Evolutionary conservation across 2,797 vertebrate genomes (phyloP).

Genomic region (Mus caroli): DNA sequence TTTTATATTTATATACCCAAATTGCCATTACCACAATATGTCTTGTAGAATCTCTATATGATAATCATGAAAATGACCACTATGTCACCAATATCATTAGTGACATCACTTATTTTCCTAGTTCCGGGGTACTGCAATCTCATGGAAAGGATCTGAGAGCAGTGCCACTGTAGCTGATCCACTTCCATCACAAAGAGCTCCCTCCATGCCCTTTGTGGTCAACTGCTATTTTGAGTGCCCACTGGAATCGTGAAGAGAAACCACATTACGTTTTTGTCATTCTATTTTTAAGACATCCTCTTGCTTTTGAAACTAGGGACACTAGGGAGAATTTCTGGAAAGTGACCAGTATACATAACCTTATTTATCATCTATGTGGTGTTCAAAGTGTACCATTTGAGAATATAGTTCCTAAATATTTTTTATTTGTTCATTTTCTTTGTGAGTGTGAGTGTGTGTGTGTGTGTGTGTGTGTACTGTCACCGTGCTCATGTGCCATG

Average conservation of each 20-base stretch:
- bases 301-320: neutral
- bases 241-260: neutral
- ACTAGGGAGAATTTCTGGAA: neutral
- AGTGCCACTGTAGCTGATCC: neutral
- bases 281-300: neutral
- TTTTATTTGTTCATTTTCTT: neutral
- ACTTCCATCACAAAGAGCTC: neutral
- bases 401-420: neutral
- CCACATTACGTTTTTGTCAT: neutral
- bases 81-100: neutral
- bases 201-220: neutral
- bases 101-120: neutral
- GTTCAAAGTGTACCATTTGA: neutral
- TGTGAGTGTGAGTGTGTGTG: neutral
- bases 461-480: neutral
- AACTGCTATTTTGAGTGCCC: neutral
- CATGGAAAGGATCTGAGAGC: neutral
- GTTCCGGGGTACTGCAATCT: neutral
- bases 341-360: neutral
- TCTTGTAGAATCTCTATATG: slow-evolving; percentile 4
- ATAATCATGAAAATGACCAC: neutral
- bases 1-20: neutral
- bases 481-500: neutral
- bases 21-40: neutral
- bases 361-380: neutral